These are phyloP conservation scores for Drosophila paramelanica DNA, from an alignment of 2,888 invertebrate genomes.

Conservation along the genomic window DNA sequence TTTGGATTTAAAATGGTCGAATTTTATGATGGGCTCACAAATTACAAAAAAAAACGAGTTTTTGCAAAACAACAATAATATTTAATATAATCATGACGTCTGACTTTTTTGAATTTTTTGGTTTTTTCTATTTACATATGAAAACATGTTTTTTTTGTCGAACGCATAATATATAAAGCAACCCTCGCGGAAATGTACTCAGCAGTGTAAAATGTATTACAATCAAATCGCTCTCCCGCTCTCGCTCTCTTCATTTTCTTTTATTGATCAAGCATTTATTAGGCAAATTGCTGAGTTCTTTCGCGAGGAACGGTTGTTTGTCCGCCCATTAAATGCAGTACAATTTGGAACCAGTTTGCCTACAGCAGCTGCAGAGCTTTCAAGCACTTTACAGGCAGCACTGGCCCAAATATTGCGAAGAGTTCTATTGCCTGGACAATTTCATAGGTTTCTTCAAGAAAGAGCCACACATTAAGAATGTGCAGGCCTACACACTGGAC, in stretches of 20 bases:
- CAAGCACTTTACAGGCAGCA: constrained; percentile 32
- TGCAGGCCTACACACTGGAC: constrained; percentile 43
- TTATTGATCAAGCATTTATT: too few species aligned
- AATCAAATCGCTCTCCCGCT: not conserved
- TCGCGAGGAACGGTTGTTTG: not conserved
- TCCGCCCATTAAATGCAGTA: not conserved
- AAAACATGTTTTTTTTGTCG: too few species aligned
- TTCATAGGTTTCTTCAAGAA: constrained; percentile 58
- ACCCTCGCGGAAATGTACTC: too few species aligned
- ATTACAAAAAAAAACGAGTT: too few species aligned
- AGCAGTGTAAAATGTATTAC: too few species aligned
- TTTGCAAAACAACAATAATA: too few species aligned
- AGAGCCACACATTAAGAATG: constrained; percentile 24
- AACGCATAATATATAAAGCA: too few species aligned
- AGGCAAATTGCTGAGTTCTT: constrained; percentile 12
- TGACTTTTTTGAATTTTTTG: too few species aligned
- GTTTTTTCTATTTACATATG: too few species aligned
- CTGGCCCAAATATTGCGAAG: constrained; percentile 72
- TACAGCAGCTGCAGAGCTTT: constrained; percentile 29
- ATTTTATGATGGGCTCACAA: too few species aligned
- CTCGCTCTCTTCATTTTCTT: not conserved
- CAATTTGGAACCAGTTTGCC: constrained; percentile 24
- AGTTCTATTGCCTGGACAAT: constrained; percentile 72
- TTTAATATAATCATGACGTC: too few species aligned
- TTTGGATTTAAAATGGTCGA: too few species aligned